Evolutionary conservation across 2,797 vertebrate species (phyloP).

Genomic region (Anabas testudineus): DNA sequence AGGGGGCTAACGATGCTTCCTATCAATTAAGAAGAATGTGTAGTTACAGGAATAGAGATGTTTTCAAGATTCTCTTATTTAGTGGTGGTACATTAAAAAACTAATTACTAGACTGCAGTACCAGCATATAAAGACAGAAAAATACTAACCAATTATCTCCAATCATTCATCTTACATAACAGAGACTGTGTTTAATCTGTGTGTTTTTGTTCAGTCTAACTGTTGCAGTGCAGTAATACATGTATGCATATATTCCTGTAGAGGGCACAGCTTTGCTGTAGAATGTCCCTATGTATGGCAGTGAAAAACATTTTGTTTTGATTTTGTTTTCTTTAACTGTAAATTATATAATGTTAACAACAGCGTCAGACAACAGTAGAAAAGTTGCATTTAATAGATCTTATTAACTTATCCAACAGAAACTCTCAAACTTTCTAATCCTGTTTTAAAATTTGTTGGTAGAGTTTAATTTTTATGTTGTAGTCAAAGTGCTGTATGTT

Average conservation of each 20-base stretch:
- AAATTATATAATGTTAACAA: not conserved
- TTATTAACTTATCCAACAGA: too few species aligned
- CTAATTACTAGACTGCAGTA: too few species aligned
- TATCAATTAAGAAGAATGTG: not conserved
- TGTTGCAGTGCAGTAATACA: slow-evolving; percentile 8
- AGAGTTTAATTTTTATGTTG: too few species aligned
- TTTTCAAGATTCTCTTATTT: too few species aligned
- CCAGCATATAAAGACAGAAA: not conserved
- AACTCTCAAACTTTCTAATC: too few species aligned
- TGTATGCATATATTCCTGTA: slow-evolving; percentile 60
- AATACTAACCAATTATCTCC: not conserved
- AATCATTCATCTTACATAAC: not conserved
- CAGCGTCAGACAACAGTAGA: not conserved
- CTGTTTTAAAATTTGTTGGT: not conserved
- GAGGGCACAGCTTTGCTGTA: slow-evolving; percentile 69
- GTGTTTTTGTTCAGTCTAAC: not conserved
- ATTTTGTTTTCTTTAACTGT: too few species aligned
- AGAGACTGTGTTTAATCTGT: not conserved
- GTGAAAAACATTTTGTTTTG: not conserved
- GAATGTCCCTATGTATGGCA: slow-evolving; percentile 10
- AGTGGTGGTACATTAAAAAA: too few species aligned
- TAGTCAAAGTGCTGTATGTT: not conserved
- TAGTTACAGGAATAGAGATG: too few species aligned
- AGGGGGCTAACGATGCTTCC: not conserved
- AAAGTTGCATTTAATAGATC: too few species aligned